Conservation (phyloP, 2,113 vertebrate species). For the Planiliza haematocheilus region DNA sequence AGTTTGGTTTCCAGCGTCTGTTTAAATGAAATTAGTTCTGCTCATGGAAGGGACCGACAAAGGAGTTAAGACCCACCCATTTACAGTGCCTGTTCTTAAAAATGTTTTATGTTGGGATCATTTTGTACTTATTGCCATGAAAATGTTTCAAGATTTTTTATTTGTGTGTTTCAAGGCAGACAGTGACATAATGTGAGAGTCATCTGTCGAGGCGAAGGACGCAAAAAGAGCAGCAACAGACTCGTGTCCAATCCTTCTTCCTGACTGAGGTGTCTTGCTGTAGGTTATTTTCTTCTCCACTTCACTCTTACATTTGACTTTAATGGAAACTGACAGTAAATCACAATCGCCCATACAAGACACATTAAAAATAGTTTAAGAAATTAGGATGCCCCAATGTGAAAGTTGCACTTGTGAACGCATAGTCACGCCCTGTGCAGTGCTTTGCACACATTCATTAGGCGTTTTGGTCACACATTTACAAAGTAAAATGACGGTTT, state of each 20-base stretch:
- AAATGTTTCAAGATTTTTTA: slow-evolving; percentile 4
- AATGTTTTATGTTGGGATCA: background rate
- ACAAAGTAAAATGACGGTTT: too few species aligned
- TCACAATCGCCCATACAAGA: slow-evolving; percentile 70
- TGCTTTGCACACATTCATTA: background rate
- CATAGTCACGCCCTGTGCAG: background rate
- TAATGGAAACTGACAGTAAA: slow-evolving; percentile 73
- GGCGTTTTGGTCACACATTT: too few species aligned
- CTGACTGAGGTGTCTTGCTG: slow-evolving; percentile 58
- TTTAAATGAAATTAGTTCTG: slow-evolving; percentile 16
- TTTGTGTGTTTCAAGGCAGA: slow-evolving; percentile 34
- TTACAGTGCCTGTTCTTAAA: background rate
- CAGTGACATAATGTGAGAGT: slow-evolving; percentile 53
- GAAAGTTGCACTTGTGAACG: slow-evolving; percentile 26
- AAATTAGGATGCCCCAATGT: slow-evolving; percentile 54
- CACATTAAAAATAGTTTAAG: slow-evolving; percentile 71
- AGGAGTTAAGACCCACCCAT: background rate
- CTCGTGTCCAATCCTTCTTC: slow-evolving; percentile 47
- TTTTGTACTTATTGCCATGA: background rate
- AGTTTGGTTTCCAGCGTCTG: slow-evolving; percentile 5
- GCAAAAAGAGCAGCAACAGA: slow-evolving; percentile 66
- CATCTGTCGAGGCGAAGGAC: slow-evolving; percentile 49
- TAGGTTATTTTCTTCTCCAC: slow-evolving; percentile 69
- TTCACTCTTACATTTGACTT: slow-evolving; percentile 48
- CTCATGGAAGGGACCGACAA: background rate